A percentile compares a stretch with the other conserved stretches of the same genome.
Evolutionary conservation across 2,113 vertebrate genomes (phyloP).

Genomic region (Nematolebias whitei): DNA sequence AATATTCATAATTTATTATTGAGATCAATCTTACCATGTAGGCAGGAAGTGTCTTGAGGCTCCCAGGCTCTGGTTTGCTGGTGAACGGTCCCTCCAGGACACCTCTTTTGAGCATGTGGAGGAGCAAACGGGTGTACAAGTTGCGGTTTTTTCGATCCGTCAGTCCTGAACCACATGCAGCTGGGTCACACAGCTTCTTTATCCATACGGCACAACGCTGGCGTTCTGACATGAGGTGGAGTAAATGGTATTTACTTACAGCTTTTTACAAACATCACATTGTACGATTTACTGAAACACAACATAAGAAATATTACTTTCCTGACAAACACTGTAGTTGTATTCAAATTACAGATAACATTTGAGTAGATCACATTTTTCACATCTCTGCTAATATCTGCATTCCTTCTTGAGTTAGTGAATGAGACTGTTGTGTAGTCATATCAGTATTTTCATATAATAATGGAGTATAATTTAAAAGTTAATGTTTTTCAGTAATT

Average conservation of each 20-base stretch:
- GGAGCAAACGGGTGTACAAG: conserved; percentile 85
- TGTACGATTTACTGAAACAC: no score
- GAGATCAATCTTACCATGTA: conserved; percentile 85
- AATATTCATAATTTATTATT: no score
- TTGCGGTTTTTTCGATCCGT: conserved; percentile 88
- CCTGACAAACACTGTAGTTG: no score
- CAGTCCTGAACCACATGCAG: conserved; percentile 78
- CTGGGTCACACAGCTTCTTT: conserved; percentile 90
- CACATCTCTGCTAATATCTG: neutral
- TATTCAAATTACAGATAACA: neutral
- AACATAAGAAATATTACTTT: no score
- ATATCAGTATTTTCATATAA: no score
- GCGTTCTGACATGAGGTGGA: conserved; percentile 76
- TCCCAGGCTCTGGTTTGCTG: conserved; percentile 85
- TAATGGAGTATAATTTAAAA: no score
- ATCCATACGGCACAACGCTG: conserved; percentile 91
- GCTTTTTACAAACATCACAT: neutral
- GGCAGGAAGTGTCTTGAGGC: conserved; percentile 84
- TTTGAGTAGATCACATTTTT: no score
- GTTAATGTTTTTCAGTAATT: no score
- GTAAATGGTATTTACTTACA: neutral
- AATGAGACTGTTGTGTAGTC: no score
- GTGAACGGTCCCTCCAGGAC: conserved; percentile 88
- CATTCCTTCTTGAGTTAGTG: neutral
- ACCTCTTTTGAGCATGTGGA: conserved; percentile 90